Conservation (phyloP, 2,888 invertebrate genomes). For the Caenorhabditis sulstoni region DNA sequence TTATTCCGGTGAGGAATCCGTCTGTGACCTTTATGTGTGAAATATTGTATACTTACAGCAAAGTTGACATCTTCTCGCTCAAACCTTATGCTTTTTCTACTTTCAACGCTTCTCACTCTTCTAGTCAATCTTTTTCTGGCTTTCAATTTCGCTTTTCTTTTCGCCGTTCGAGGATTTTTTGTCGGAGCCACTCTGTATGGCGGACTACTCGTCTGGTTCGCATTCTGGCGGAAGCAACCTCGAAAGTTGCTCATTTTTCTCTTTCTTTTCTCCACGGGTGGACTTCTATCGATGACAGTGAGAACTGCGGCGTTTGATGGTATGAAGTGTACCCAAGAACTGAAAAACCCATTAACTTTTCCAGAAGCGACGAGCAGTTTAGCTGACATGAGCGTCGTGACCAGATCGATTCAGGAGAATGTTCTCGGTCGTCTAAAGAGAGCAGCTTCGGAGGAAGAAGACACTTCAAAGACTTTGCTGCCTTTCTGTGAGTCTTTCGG, state of each 20-base stretch:
- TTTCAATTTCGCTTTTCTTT: conserved; percentile 40
- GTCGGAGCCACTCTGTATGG: conserved; percentile 49
- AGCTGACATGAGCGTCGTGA: conserved; percentile 33
- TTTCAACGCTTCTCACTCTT: conserved; percentile 24
- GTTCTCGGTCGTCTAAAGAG: conserved; percentile 24
- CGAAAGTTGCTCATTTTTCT: conserved; percentile 48
- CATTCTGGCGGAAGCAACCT: conserved; percentile 59
- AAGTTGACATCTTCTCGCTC: conserved; percentile 41
- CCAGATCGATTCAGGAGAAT: conserved; percentile 37
- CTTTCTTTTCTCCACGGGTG: conserved; percentile 54
- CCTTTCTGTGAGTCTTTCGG: conserved; percentile 23
- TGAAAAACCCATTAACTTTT: neutral
- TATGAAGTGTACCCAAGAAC: neutral
- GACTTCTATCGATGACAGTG: conserved; percentile 36
- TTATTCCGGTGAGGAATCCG: conserved; percentile 35
- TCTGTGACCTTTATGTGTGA: no score
- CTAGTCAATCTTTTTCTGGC: conserved; percentile 34
- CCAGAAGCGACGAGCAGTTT: conserved; percentile 29
- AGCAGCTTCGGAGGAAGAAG: conserved; percentile 12
- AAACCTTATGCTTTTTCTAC: conserved; percentile 53
- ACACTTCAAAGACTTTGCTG: conserved; percentile 24
- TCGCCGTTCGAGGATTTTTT: conserved; percentile 51
- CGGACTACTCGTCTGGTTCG: conserved; percentile 58
- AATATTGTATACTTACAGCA: no score
- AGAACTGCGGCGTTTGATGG: conserved; percentile 18